These are phyloP conservation scores for Piezodorus guildinii DNA, from an alignment of 1,140 invertebrate species.

Conservation along the genomic window DNA sequence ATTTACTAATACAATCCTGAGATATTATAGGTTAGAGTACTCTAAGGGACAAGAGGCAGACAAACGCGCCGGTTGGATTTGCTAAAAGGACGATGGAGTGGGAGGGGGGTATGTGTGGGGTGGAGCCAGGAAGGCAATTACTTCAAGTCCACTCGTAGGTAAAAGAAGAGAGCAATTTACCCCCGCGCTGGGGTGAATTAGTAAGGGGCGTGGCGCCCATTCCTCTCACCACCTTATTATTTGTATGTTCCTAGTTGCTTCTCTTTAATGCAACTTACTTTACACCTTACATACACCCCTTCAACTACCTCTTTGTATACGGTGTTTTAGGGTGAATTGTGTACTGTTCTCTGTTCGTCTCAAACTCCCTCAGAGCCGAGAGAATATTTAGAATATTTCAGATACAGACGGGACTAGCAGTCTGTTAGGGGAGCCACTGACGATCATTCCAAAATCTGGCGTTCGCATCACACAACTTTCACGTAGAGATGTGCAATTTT, in stretches of 20 bases:
- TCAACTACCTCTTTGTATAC: too few species aligned
- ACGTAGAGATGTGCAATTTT: too few species aligned
- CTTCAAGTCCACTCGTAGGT: conserved; percentile 14
- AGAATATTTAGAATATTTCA: neutral
- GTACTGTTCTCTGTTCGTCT: too few species aligned
- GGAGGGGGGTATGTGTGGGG: neutral
- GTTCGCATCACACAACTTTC: too few species aligned
- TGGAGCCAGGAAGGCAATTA: conserved; percentile 6
- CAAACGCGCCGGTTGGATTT: conserved; percentile 5
- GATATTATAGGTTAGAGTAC: too few species aligned
- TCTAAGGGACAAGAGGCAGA: neutral
- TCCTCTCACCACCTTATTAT: neutral
- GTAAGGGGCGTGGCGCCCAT: conserved; percentile 1
- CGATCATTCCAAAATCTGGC: too few species aligned
- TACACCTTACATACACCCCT: neutral
- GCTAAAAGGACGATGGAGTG: neutral
- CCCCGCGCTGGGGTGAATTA: neutral
- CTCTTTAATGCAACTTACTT: neutral
- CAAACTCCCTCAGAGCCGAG: neutral
- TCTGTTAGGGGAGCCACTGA: too few species aligned
- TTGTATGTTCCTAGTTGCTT: conserved; percentile 6
- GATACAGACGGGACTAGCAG: too few species aligned
- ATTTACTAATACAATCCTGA: too few species aligned
- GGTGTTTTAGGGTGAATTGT: too few species aligned
- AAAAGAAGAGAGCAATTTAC: conserved; percentile 14